Evolutionary conservation across 2,888 invertebrate species (phyloP).

Genomic region (Nasonia oneida): DNA sequence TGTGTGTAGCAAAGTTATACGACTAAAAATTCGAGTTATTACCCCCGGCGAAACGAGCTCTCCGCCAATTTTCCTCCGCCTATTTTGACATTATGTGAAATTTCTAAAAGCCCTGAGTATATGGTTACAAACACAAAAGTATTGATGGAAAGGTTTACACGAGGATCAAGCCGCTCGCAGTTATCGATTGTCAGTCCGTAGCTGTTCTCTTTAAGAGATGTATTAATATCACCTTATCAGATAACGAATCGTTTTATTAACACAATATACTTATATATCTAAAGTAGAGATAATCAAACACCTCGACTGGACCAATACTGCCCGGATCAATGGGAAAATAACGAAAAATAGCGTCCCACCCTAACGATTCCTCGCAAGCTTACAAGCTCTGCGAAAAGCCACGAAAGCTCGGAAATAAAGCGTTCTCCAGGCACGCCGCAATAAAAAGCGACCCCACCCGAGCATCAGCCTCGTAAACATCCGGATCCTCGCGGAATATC

Average conservation of each 20-base stretch:
- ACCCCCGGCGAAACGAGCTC: constrained; percentile 17
- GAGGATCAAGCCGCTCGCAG: not conserved
- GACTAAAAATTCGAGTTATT: constrained; percentile 50
- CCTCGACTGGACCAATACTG: not conserved
- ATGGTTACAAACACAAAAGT: not conserved
- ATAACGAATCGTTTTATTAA: not conserved
- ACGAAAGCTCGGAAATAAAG: constrained; percentile 22
- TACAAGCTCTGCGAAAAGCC: constrained; percentile 15
- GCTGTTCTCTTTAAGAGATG: constrained; percentile 65
- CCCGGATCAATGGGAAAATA: not conserved
- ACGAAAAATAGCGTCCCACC: not conserved
- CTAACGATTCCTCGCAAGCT: not conserved
- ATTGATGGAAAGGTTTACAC: not conserved
- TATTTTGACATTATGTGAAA: not conserved
- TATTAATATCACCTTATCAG: constrained; percentile 45
- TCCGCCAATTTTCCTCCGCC: not conserved
- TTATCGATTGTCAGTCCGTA: constrained; percentile 60
- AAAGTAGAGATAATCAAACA: not conserved
- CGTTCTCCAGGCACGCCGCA: constrained; percentile 5
- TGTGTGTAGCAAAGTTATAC: constrained; percentile 35
- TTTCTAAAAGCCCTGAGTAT: no score
- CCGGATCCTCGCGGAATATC: not conserved
- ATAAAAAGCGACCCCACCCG: constrained; percentile 20
- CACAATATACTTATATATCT: no score
- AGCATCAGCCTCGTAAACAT: constrained; percentile 19